Conservation (phyloP, 2,113 vertebrate genomes). For the Phaetusa simplex region DNA sequence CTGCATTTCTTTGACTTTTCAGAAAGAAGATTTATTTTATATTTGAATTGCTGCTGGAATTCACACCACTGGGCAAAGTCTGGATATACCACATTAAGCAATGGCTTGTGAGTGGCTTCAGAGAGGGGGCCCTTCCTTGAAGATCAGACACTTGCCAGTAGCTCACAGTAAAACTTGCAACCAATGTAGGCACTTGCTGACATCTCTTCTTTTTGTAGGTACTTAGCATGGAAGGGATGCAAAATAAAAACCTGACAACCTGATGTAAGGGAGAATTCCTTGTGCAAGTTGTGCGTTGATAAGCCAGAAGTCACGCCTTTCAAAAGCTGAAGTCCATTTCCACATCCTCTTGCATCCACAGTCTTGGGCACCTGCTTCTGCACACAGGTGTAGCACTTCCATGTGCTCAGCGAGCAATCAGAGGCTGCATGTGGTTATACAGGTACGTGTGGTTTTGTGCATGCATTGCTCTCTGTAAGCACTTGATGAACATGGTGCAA, state of each 20-base stretch:
- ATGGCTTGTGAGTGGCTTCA: not conserved
- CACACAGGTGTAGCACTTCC: accelerated
- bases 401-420: not conserved
- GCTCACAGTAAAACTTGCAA: not conserved
- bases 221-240: not conserved
- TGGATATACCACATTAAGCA: not conserved
- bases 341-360: not conserved
- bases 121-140: not conserved
- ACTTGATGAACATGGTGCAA: not conserved
- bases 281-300: not conserved
- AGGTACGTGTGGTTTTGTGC: accelerated
- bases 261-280: not conserved
- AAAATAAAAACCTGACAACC: not conserved
- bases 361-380: not conserved
- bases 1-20: not conserved
- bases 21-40: not conserved
- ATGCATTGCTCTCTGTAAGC: not conserved
- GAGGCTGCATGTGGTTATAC: not conserved
- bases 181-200: accelerated
- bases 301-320: not conserved
- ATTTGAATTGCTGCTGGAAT: not conserved
- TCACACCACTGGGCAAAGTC: not conserved
- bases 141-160: not conserved
- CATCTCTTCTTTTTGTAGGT: not conserved
- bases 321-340: not conserved